These are phyloP conservation scores for Myotis myotis DNA, from an alignment of 2,797 vertebrate species.

Conservation along the genomic window DNA sequence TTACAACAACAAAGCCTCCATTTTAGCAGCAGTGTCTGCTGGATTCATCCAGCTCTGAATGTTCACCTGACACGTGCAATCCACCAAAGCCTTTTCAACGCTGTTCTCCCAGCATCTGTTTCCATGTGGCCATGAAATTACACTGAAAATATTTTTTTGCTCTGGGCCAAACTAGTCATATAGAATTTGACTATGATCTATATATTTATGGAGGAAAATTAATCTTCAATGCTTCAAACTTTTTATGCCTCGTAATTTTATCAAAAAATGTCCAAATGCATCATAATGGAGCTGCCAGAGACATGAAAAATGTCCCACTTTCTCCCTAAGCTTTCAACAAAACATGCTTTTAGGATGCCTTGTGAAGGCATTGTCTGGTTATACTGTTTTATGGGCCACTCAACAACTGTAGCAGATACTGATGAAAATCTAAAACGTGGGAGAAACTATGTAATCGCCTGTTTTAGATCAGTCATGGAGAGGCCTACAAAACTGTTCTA, in stretches of 20 bases:
- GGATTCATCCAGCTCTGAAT: constrained; percentile 83
- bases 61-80: constrained; percentile 86
- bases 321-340: constrained; percentile 67
- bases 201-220: constrained; percentile 86
- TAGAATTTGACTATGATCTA: constrained; percentile 88
- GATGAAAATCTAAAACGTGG: constrained; percentile 13
- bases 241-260: constrained; percentile 87
- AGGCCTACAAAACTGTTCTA: neutral
- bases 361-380: constrained; percentile 66
- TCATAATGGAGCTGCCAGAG: constrained; percentile 76
- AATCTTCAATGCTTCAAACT: constrained; percentile 86
- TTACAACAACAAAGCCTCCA: constrained; percentile 80
- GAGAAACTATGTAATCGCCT: neutral
- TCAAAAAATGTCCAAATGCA: constrained; percentile 83
- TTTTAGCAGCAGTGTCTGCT: constrained; percentile 76
- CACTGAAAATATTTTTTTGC: constrained; percentile 84
- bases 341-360: constrained; percentile 50
- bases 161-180: constrained; percentile 81
- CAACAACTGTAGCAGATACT: constrained; percentile 45
- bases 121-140: constrained; percentile 82
- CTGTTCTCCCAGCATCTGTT: constrained; percentile 80
- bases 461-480: neutral
- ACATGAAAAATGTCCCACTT: constrained; percentile 77
- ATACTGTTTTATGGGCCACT: constrained; percentile 51
- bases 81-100: constrained; percentile 81